These are phyloP conservation scores for Scrobipalpa costella DNA, from an alignment of 2,888 invertebrate genomes.

Conservation along the genomic window DNA sequence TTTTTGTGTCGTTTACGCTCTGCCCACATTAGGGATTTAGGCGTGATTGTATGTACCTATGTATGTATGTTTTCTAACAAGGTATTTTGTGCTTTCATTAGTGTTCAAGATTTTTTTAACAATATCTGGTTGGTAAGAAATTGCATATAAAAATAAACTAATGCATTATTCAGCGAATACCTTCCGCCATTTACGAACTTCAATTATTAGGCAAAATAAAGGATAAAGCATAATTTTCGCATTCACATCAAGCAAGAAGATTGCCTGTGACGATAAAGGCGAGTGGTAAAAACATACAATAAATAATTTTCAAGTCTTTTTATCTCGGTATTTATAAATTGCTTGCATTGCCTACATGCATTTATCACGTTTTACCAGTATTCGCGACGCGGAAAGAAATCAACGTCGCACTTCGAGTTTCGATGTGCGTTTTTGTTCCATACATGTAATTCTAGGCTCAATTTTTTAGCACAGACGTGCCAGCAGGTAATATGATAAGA, in stretches of 20 bases:
- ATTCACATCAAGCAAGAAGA: background rate
- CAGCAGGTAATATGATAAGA: background rate
- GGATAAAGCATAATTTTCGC: background rate
- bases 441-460: background rate
- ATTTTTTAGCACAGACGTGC: background rate
- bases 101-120: too few relatives aligned
- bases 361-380: background rate
- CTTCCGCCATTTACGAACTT: too few relatives aligned
- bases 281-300: background rate
- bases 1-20: too few relatives aligned
- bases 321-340: constrained; percentile 9
- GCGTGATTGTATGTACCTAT: too few relatives aligned
- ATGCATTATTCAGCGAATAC: too few relatives aligned
- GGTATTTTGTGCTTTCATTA: too few relatives aligned
- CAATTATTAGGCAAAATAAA: too few relatives aligned
- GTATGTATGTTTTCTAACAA: too few relatives aligned
- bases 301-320: background rate
- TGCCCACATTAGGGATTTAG: too few relatives aligned
- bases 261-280: background rate
- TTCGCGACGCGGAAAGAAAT: constrained; percentile 2
- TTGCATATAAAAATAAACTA: too few relatives aligned
- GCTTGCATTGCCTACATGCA: too few relatives aligned
- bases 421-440: background rate
- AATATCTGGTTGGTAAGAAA: too few relatives aligned
- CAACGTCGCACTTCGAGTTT: background rate